A percentile compares a stretch with the other conserved stretches of the same genome.
Conservation (phyloP, 1,140 invertebrate species). For the Ruditapes philippinarum region DNA sequence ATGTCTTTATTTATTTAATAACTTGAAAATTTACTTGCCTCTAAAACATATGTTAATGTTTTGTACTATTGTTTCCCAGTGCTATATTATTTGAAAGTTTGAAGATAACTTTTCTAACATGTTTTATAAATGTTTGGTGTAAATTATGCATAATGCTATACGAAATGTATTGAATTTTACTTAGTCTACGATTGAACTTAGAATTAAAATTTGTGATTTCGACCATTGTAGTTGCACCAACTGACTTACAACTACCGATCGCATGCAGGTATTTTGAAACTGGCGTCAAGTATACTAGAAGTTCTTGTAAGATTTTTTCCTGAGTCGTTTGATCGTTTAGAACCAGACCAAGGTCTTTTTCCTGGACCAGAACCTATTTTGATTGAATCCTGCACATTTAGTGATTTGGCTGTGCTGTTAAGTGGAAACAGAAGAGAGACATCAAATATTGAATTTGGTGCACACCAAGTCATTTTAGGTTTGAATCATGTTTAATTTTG, state of each 20-base stretch:
- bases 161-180: no score
- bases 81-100: no score
- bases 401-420: conserved; percentile 77
- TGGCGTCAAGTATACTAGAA: conserved; percentile 83
- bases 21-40: no score
- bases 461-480: conserved; percentile 73
- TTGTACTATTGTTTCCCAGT: no score
- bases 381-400: conserved; percentile 81
- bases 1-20: no score
- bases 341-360: conserved; percentile 83
- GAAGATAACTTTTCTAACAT: no score
- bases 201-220: no score
- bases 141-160: no score
- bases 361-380: conserved; percentile 82
- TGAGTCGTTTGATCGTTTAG: conserved; percentile 83
- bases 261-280: conserved; percentile 82
- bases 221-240: conserved; percentile 75
- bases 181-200: no score
- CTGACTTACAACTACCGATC: conserved; percentile 84
- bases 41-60: no score
- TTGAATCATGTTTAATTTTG: no score
- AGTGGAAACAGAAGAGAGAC: conserved; percentile 80
- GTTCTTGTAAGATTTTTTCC: conserved; percentile 83
- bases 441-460: conserved; percentile 76
- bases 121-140: no score